Evolutionary conservation across 1,140 invertebrate species (phyloP), one percentile per base, ranked within the genome.

Genomic region (Drosophila pseudoananassae): DNA sequence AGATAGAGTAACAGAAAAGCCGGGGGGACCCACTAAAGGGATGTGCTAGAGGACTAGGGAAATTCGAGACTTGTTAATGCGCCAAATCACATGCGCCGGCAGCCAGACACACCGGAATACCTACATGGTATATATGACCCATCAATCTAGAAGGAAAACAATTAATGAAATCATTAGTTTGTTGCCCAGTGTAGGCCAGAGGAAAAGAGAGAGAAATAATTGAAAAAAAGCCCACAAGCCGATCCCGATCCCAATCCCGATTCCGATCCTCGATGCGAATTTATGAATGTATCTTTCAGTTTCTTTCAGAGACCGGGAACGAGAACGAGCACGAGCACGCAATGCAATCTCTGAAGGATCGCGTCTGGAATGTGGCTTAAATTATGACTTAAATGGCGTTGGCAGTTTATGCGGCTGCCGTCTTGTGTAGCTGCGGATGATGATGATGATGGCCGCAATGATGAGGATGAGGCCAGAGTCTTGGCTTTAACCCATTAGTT

Each of bases 351-450:
- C 83, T 87, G 82, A 85, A 85, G 81, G 83, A 88, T 88, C 83
- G 80, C 83, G 76, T 70, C 78, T 87, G 83, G 83, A 88, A 87
- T 87, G 83, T 88, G 83, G 83, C 83, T 87, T 87, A 87, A 87
- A 87, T 87, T 87, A 87, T 87, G 83, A 87, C 83, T 87, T 87
- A 87, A 87, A 87, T 87, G 83, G 83, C 83, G 83, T 87, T 87
- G 83, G 83, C 83, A 87, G 83, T 83, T 87, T 83, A 83, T 88
- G 78, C 80, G 71, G 83, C 83, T 87, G 83, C 83, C 66, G 83
- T 88, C 70, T 65, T 72, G 63, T 63, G 47, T 29, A 53, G 63
- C 70, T 23, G 43, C 17, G 54, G 71, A 71, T 61, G 20, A 70
- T 29, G 40, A 68, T 58, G 36, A 68, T 43, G 45, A 63, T 64